These are phyloP conservation scores for Apocheima hispidaria DNA, from an alignment of 2,888 invertebrate genomes.

Conservation along the genomic window DNA sequence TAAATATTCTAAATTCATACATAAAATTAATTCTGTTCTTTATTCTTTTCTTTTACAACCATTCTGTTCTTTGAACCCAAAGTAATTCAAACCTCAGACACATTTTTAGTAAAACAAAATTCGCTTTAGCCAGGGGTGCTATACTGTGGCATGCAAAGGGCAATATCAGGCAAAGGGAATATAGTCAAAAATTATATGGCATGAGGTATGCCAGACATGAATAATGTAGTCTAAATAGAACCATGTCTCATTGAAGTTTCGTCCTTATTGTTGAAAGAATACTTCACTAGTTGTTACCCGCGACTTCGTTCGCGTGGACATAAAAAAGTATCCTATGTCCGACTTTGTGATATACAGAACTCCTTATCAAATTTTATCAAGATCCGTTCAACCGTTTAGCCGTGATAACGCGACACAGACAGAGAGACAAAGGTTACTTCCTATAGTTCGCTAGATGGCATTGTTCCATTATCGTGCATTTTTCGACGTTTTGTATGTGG, in stretches of 20 bases:
- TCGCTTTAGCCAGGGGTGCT: constrained; percentile 43
- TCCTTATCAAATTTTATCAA: too few relatives aligned
- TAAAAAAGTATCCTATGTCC: too few relatives aligned
- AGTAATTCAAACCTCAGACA: constrained; percentile 45
- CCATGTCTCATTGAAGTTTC: background rate
- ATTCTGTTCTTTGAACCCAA: constrained; percentile 35
- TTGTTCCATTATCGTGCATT: too few relatives aligned
- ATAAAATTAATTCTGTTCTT: constrained; percentile 8
- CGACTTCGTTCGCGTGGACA: too few relatives aligned
- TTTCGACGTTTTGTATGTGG: too few relatives aligned
- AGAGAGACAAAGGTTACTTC: too few relatives aligned
- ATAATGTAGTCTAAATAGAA: constrained; percentile 11
- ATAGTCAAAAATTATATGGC: constrained; percentile 46
- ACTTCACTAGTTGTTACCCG: too few relatives aligned
- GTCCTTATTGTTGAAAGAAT: too few relatives aligned
- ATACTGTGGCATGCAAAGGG: constrained; percentile 46
- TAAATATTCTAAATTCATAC: constrained; percentile 4
- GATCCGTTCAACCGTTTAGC: too few relatives aligned
- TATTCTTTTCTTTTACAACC: constrained; percentile 6
- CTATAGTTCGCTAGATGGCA: too few relatives aligned
- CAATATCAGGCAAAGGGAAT: constrained; percentile 50
- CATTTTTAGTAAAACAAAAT: constrained; percentile 39
- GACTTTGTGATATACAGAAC: too few relatives aligned
- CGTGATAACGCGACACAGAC: too few relatives aligned
- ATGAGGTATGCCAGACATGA: constrained; percentile 28